Evolutionary conservation across 2,888 invertebrate species (phyloP).

Genomic region (Dolichomitus sp.): DNA sequence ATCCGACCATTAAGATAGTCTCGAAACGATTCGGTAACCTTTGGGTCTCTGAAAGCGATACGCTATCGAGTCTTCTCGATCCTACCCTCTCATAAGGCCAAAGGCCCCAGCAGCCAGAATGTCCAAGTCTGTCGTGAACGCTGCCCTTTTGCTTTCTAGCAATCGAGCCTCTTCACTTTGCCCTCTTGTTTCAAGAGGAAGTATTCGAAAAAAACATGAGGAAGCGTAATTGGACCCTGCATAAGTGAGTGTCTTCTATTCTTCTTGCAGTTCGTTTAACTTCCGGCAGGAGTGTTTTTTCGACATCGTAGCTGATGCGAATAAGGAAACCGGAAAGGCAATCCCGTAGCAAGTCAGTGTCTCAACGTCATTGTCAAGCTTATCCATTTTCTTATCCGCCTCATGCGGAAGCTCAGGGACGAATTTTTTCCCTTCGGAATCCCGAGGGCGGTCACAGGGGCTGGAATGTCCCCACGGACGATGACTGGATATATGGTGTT

Average conservation of each 20-base stretch:
- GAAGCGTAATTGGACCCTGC: constrained; percentile 8
- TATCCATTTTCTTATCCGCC: constrained; percentile 68
- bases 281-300: constrained; percentile 34
- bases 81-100: constrained; percentile 52
- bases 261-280: constrained; percentile 56
- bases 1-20: constrained; percentile 86
- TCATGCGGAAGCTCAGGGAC: constrained; percentile 63
- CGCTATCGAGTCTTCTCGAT: constrained; percentile 83
- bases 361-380: constrained; percentile 55
- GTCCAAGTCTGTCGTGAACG: constrained; percentile 79
- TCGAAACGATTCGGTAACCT: constrained; percentile 86
- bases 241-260: constrained; percentile 46
- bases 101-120: constrained; percentile 56
- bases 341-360: constrained; percentile 63
- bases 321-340: constrained; percentile 44
- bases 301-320: constrained; percentile 35
- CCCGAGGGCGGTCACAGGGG: constrained; percentile 36
- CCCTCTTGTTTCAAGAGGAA: constrained; percentile 42
- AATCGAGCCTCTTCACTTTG: constrained; percentile 32
- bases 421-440: constrained; percentile 68
- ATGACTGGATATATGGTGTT: constrained; percentile 24
- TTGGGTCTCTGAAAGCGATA: constrained; percentile 85
- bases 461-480: constrained; percentile 29
- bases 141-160: constrained; percentile 67
- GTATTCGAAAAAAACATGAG: not conserved